Conservation (phyloP, 2,888 invertebrate species). For the Xanthorhoe spadicearia region DNA sequence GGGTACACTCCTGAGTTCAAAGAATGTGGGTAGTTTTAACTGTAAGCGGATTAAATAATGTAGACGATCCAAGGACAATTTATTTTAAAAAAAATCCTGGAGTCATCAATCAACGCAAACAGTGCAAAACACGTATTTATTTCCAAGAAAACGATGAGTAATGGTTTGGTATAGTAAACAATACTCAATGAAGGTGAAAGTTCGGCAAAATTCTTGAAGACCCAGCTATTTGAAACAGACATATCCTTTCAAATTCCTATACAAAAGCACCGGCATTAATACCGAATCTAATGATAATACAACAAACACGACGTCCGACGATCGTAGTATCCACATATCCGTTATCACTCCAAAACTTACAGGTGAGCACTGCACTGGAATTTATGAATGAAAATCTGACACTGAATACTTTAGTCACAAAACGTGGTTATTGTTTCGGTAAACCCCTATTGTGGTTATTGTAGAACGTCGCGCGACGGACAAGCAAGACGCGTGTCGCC, state of each 20-base stretch:
- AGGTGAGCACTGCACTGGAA: slow-evolving; percentile 48
- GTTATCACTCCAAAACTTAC: slow-evolving; percentile 73
- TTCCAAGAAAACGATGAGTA: slow-evolving; percentile 43
- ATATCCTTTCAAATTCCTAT: slow-evolving; percentile 26
- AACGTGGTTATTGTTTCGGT: slow-evolving; percentile 35
- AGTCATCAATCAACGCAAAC: slow-evolving; percentile 26
- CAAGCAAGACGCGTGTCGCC: slow-evolving; percentile 57
- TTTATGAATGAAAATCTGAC: slow-evolving; percentile 46
- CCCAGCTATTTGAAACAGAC: slow-evolving; percentile 18
- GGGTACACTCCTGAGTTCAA: neutral
- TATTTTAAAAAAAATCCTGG: slow-evolving; percentile 11
- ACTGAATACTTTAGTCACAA: slow-evolving; percentile 29
- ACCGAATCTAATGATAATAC: slow-evolving; percentile 49
- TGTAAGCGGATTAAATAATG: neutral
- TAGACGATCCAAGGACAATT: neutral
- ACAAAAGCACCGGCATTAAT: slow-evolving; percentile 39
- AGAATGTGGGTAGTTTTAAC: slow-evolving; percentile 11
- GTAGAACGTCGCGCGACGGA: slow-evolving; percentile 38
- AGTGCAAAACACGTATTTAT: slow-evolving; percentile 21
- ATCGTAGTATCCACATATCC: slow-evolving; percentile 75
- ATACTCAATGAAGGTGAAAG: slow-evolving; percentile 40
- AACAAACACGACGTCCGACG: slow-evolving; percentile 60
- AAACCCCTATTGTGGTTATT: slow-evolving; percentile 33
- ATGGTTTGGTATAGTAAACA: slow-evolving; percentile 28
- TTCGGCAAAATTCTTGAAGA: slow-evolving; percentile 29